These are phyloP conservation scores for Melolontha melolontha DNA, from an alignment of 2,888 invertebrate genomes.

Conservation along the genomic window DNA sequence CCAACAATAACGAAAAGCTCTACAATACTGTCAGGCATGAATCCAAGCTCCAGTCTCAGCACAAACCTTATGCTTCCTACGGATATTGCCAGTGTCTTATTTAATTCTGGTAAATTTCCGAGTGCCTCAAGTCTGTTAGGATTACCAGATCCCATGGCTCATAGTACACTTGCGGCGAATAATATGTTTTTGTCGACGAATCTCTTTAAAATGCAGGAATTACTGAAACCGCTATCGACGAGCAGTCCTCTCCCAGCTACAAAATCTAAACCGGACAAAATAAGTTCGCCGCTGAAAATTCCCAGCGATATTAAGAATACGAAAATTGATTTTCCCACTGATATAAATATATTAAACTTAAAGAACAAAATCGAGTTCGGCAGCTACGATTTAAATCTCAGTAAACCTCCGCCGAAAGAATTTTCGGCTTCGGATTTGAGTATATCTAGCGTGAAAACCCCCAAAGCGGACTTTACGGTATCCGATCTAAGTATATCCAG, in stretches of 20 bases:
- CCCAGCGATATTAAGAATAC: constrained; percentile 62
- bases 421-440: constrained; percentile 64
- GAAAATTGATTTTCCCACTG: constrained; percentile 69
- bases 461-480: constrained; percentile 62
- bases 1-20: constrained; percentile 64
- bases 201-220: constrained; percentile 78
- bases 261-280: constrained; percentile 43
- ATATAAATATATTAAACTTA: constrained; percentile 66
- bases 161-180: constrained; percentile 80
- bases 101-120: constrained; percentile 75
- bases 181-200: constrained; percentile 82
- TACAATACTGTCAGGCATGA: constrained; percentile 58
- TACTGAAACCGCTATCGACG: constrained; percentile 71
- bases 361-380: constrained; percentile 68
- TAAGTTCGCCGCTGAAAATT: constrained; percentile 56
- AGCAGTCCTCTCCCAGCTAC: constrained; percentile 65
- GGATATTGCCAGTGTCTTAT: constrained; percentile 76
- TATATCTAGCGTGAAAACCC: constrained; percentile 69
- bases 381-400: constrained; percentile 63
- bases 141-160: constrained; percentile 82
- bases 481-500: constrained; percentile 68
- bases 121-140: constrained; percentile 72
- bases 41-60: constrained; percentile 65
- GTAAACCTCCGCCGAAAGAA: constrained; percentile 58
- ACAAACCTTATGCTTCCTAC: constrained; percentile 74